A percentile compares a stretch with the other conserved stretches of the same genome.
phyloP scores from a whole-genome alignment of 2,113 vertebrate species.

The Oncorhynchus clarkii region DNA sequence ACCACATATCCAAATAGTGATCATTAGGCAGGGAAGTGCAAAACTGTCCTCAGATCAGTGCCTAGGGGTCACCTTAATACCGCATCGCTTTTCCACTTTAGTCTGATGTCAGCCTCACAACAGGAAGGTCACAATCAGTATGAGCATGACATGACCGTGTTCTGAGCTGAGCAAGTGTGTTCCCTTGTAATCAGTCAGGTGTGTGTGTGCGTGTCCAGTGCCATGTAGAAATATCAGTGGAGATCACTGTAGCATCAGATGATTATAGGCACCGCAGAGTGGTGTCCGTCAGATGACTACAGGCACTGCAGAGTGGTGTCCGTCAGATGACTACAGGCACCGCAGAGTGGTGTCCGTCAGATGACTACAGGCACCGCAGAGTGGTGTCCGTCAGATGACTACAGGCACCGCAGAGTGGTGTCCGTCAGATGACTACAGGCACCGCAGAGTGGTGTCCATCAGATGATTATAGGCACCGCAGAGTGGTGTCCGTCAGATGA shows the following conservation, averaged over 20 bases:
- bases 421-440: too few species aligned
- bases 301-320: background rate
- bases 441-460: too few species aligned
- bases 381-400: too few species aligned
- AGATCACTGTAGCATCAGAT: background rate
- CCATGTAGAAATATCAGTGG: background rate
- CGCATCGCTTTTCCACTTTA: background rate
- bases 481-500: too few species aligned
- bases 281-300: too few species aligned
- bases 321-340: too few species aligned
- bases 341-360: too few species aligned
- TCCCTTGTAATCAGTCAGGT: constrained; percentile 26
- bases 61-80: background rate
- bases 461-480: too few species aligned
- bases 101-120: background rate
- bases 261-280: background rate
- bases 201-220: background rate
- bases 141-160: constrained; percentile 45
- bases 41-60: background rate
- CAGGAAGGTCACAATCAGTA: constrained; percentile 26
- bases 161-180: background rate
- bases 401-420: too few species aligned
- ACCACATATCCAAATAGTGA: too few species aligned
- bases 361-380: too few species aligned
- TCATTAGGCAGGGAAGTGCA: too few species aligned